phyloP scores from a whole-genome alignment of 2,888 invertebrate genomes.

The Himalopsyche tibetana region DNA sequence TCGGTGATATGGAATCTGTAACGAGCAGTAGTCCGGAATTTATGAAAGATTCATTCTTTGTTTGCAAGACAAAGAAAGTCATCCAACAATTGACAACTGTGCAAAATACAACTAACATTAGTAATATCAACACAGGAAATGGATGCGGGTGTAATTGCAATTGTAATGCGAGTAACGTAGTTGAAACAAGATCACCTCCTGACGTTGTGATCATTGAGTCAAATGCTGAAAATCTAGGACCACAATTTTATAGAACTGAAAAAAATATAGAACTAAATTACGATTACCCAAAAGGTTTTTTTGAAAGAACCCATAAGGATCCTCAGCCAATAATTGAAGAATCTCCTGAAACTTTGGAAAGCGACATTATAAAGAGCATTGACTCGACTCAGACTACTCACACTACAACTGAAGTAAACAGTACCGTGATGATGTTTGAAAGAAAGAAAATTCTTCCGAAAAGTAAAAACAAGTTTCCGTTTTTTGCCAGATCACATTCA shows the following conservation, averaged over 20 bases:
- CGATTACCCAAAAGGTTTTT: conserved; percentile 75
- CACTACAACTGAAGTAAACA: conserved; percentile 75
- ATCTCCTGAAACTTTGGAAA: neutral
- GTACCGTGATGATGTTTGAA: conserved; percentile 76
- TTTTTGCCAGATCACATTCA: conserved; percentile 76
- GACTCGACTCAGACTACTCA: conserved; percentile 69
- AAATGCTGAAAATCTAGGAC: conserved; percentile 59
- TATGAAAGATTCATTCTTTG: conserved; percentile 72
- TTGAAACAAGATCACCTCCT: conserved; percentile 38
- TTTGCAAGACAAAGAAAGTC: conserved; percentile 75
- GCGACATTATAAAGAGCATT: conserved; percentile 41
- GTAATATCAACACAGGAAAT: neutral
- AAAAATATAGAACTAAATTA: conserved; percentile 76
- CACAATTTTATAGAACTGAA: conserved; percentile 74
- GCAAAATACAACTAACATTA: conserved; percentile 54
- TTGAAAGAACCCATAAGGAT: conserved; percentile 23
- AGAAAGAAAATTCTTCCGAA: conserved; percentile 73
- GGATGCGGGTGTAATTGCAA: conserved; percentile 56
- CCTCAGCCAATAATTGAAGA: neutral
- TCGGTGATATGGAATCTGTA: conserved; percentile 82
- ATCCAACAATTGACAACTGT: conserved; percentile 68
- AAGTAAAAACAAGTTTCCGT: conserved; percentile 73
- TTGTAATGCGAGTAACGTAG: conserved; percentile 47
- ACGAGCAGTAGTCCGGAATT: conserved; percentile 68
- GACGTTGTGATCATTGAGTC: conserved; percentile 50